Percentiles rank a stretch among this genome's conserved stretches.
Evolutionary conservation across 2,888 invertebrate species (phyloP).

Genomic region (Coelopa pilipes): DNA sequence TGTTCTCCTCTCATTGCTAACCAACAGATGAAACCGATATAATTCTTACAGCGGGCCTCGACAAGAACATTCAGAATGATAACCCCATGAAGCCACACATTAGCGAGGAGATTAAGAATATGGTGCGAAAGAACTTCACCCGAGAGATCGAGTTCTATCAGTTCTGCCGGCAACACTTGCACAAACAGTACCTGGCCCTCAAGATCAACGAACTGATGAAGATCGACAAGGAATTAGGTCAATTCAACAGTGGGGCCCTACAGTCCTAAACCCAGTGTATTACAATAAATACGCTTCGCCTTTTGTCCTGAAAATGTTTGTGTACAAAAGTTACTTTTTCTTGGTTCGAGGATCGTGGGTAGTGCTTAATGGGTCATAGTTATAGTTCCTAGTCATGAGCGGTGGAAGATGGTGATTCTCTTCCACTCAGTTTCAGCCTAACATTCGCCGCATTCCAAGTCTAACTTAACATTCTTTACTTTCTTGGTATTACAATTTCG

Average conservation of each 20-base stretch:
- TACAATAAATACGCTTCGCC: no score
- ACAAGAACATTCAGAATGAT: conserved; percentile 74
- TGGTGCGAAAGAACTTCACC: conserved; percentile 86
- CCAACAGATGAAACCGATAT: no score
- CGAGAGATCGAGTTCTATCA: conserved; percentile 93
- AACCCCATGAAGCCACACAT: conserved; percentile 89
- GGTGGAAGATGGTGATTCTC: no score
- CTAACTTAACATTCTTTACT: neutral
- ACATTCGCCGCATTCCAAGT: no score
- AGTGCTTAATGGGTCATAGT: no score
- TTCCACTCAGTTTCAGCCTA: no score
- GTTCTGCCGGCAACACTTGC: conserved; percentile 85
- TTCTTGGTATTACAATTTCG: neutral
- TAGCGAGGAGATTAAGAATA: conserved; percentile 82
- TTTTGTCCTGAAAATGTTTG: no score
- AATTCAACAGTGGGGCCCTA: neutral
- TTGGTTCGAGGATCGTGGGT: no score
- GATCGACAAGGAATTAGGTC: conserved; percentile 46
- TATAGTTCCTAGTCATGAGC: no score
- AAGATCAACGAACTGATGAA: conserved; percentile 57
- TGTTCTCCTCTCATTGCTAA: no score
- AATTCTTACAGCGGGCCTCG: conserved; percentile 54
- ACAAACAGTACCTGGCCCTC: conserved; percentile 80
- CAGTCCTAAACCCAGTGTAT: no score
- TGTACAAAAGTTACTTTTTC: neutral